Base-by-base conservation (phyloP, 2,113 vertebrate species). In the Psilopogon haemacephalus region DNA sequence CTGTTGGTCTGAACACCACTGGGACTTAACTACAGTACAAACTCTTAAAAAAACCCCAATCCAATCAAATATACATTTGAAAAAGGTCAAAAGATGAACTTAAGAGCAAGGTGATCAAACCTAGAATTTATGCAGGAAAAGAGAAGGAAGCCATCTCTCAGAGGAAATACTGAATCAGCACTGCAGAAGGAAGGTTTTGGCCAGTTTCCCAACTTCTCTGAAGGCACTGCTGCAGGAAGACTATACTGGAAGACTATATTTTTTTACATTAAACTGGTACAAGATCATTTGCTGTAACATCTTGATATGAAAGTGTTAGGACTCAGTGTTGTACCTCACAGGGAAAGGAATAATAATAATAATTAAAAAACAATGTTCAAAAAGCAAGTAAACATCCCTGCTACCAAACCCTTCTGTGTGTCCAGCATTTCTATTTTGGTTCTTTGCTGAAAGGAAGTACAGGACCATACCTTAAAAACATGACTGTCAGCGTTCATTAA, bases 401-500 rank as follows among this genome's bases (percentile, higher is more conserved):
- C 24, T 50, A 15, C 70, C 76, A 65, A 69, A 79, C 75, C 83
- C 58, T 76, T 52, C 44, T 62, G 69, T 93, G 75, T 93, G 86
- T 90, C 94, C 88, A 78, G 77, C 55, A 67, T 79, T 93, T 89
- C 89, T 95, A 95, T 88, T 92, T 94, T 67, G 81, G 86, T 84
- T 96, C 44, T 88, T 96, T 94, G 93, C 83, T 89, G 84, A 79
- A 86, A 78, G 87, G 95, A 90, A 94, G 82, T 17, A 16, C 60
- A 92, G 94, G 95, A 93, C 93, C 58, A 93, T 90, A 96, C 92
- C 91, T 97, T 93, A 77, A 91, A 96, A 97, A 96, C 86, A 85
- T 69, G 85, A 84, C 95, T 97, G 97, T 97, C 97, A 97, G 93
- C 93, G 92, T 95, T 97, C 97, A 97, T 98, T 97, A 97, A 96